phyloP scores from a whole-genome alignment of 2,113 vertebrate genomes.

The Pleuronectes platessa region DNA sequence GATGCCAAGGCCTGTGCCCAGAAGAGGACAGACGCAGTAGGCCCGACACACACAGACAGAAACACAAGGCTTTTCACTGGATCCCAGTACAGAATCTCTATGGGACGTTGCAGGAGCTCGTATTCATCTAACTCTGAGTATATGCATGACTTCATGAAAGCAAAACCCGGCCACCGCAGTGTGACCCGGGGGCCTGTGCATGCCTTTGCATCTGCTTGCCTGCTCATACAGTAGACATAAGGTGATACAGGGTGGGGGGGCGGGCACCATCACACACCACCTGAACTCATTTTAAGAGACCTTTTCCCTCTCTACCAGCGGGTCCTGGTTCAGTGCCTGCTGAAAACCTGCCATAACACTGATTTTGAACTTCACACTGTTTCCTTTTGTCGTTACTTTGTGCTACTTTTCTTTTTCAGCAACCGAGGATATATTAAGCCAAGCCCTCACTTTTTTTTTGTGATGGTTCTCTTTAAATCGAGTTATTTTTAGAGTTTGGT shows the following conservation, averaged over 20 bases:
- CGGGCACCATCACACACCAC: slow-evolving; percentile 10
- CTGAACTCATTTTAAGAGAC: slow-evolving; percentile 12
- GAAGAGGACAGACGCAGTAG: slow-evolving; percentile 41
- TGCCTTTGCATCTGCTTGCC: slow-evolving; percentile 68
- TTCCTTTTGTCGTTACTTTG: slow-evolving; percentile 26
- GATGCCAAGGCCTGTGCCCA: slow-evolving; percentile 57
- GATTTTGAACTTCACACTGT: slow-evolving; percentile 22
- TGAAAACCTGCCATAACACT: slow-evolving; percentile 42
- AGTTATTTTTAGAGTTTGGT: slow-evolving; percentile 49
- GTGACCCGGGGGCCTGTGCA: slow-evolving; percentile 57
- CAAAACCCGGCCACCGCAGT: slow-evolving; percentile 6
- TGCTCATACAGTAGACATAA: slow-evolving; percentile 13
- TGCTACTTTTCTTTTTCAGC: slow-evolving; percentile 58
- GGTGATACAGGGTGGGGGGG: not conserved
- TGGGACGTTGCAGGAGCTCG: not conserved
- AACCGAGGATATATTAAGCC: slow-evolving; percentile 10
- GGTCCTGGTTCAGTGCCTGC: slow-evolving; percentile 9
- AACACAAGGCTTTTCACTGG: slow-evolving; percentile 44
- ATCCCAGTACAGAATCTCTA: slow-evolving; percentile 36
- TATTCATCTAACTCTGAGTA: not conserved
- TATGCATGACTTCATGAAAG: slow-evolving; percentile 47
- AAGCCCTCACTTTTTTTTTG: slow-evolving; percentile 26
- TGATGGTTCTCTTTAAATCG: slow-evolving; percentile 48
- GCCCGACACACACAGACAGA: slow-evolving; percentile 9
- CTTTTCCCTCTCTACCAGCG: slow-evolving; percentile 9